Percentiles rank a stretch among this genome's conserved stretches.
Conservation (phyloP, 2,797 vertebrate species). For the Aplochiton taeniatus region DNA sequence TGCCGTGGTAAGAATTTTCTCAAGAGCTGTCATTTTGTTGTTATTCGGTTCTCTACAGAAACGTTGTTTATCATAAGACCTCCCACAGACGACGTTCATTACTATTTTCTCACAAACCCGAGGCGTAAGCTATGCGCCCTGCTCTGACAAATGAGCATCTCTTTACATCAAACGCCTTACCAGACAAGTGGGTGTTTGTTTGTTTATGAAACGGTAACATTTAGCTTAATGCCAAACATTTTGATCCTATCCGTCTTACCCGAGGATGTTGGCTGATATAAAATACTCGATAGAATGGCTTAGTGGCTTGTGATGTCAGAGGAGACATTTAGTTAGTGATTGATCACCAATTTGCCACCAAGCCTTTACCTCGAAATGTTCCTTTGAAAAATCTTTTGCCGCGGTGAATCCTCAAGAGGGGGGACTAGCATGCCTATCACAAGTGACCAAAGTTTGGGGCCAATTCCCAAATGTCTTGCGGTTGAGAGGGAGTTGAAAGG, state of each 20-base stretch:
- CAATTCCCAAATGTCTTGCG: slow-evolving; percentile 38
- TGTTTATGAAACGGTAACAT: slow-evolving; percentile 10
- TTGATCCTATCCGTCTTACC: slow-evolving; percentile 8
- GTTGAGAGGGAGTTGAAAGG: slow-evolving; percentile 40
- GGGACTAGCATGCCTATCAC: slow-evolving; percentile 36
- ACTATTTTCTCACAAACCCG: background rate
- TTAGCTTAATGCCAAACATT: slow-evolving; percentile 1
- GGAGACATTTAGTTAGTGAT: slow-evolving; percentile 33
- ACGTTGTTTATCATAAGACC: background rate
- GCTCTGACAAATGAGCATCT: slow-evolving; percentile 1
- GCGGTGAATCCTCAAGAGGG: slow-evolving; percentile 13
- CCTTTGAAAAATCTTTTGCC: slow-evolving; percentile 29
- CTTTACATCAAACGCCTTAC: background rate
- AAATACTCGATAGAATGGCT: slow-evolving; percentile 26
- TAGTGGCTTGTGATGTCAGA: slow-evolving; percentile 21
- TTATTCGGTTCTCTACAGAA: background rate
- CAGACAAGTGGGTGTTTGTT: background rate
- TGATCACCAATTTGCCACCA: slow-evolving; percentile 32
- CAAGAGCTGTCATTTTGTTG: background rate
- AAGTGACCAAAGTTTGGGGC: slow-evolving; percentile 33
- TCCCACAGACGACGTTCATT: slow-evolving; percentile 7
- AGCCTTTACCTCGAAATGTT: slow-evolving; percentile 23
- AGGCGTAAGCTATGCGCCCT: background rate
- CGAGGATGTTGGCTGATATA: slow-evolving; percentile 14
- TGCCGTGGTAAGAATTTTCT: background rate